phyloP scores from a whole-genome alignment of 2,113 vertebrate species.

The Prinia subflava region DNA sequence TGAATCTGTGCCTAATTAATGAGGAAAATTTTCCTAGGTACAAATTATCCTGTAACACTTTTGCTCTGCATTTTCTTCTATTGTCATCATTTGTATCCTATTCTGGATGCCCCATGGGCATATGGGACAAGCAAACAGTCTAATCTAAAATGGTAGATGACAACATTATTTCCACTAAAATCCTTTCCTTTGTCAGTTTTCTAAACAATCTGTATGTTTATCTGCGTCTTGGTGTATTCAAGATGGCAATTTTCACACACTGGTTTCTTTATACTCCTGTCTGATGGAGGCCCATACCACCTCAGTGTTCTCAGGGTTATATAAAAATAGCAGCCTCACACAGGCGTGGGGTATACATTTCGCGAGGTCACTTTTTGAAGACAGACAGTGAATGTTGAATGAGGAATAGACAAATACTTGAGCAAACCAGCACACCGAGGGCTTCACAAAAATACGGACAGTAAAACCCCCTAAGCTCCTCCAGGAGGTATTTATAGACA shows the following conservation, averaged over 20 bases:
- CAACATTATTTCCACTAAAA: neutral
- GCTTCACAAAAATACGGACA: neutral
- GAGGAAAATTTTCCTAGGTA: neutral
- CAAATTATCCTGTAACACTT: neutral
- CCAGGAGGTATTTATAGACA: conserved; percentile 25
- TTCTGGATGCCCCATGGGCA: neutral
- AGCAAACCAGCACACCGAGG: neutral
- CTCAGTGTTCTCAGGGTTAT: neutral
- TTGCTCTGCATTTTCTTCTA: neutral
- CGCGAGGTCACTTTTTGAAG: neutral
- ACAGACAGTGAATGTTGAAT: neutral
- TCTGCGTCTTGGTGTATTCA: neutral
- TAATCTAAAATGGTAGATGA: neutral
- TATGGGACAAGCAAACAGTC: neutral
- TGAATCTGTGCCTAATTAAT: neutral
- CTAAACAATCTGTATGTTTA: neutral
- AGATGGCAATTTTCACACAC: neutral
- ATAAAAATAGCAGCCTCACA: neutral
- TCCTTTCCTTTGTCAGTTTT: neutral
- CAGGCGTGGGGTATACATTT: neutral
- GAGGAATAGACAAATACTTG: neutral
- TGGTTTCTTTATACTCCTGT: neutral
- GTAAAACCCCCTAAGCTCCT: neutral
- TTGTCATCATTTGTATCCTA: neutral
- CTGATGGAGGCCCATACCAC: neutral